Base-by-base conservation (phyloP, 2,113 vertebrate species). In the Ranitomeya variabilis region DNA sequence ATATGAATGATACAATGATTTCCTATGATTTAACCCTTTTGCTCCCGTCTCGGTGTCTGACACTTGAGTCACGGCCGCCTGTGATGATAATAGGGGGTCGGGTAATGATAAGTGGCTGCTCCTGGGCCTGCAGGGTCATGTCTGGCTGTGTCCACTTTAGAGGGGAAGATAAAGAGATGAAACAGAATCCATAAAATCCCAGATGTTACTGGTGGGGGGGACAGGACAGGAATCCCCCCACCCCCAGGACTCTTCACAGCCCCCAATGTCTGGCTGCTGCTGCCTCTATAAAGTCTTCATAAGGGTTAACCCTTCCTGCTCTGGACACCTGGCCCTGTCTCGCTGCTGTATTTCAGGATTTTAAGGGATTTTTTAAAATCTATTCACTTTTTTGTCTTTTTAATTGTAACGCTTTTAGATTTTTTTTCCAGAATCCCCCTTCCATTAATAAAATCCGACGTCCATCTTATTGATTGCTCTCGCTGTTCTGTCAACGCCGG, bases 101-200 rank as follows among this genome's bases (percentile, higher is more conserved):
- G 21, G 45, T 31, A 15, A 78, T 79, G 77, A 14, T 23, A 3
- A 7, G 14, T 4, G 77, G 77, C 10, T 13, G 19, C 51, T 52
- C 55, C 55, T 60, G 55, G 74, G 76, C 60, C 45, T 87, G 84
- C 18, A 62, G 84, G 69, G 71, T 86, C 84, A 31, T 87, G 74
- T 79, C 85, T 79, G 85, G 10, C 31, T 26, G n/a, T 16, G 69
- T 23, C 82, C 83, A 11, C 55, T 7, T 66, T 19, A 6, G 9
- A 82, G 55, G 54, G 55, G 84, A 59, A 80, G 85, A 80, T 87
- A 87, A 80, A 87, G 74, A 87, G 85, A 87, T 87, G 85, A 87
- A 87, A 66, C 74, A 67, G 76, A 78, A 23, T 23, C 86, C 86
- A 80, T 87, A 87, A 87, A 87, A 87, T 37, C 57, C 52, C 86